Percentiles rank a stretch among this genome's conserved stretches.
phyloP scores from a whole-genome alignment of 1,140 invertebrate species.

The Antheraea pernyi region DNA sequence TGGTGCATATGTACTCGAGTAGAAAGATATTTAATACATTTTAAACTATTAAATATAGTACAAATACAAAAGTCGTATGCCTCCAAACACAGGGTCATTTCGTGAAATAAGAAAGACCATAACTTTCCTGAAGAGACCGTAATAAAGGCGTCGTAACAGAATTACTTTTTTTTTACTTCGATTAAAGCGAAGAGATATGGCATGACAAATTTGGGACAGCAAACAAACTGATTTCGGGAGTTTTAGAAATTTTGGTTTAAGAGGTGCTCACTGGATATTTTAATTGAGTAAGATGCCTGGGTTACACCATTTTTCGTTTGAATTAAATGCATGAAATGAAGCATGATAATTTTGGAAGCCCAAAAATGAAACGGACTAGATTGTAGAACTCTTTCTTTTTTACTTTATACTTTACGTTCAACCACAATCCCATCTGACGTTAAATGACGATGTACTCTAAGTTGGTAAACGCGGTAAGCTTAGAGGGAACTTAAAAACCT shows the following conservation, averaged over 20 bases:
- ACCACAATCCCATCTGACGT: too few species aligned
- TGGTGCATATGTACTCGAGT: too few species aligned
- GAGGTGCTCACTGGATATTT: neutral
- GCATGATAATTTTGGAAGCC: neutral
- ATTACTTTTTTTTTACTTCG: conserved; percentile 31
- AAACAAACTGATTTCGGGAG: neutral
- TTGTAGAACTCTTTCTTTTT: too few species aligned
- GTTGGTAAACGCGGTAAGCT: too few species aligned
- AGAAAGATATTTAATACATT: neutral
- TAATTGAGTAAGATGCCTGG: neutral
- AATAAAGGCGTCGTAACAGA: conserved; percentile 36
- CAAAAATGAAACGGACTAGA: neutral
- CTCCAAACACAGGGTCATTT: conserved; percentile 29
- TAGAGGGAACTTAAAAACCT: too few species aligned
- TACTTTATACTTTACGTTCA: too few species aligned
- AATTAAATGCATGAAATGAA: neutral
- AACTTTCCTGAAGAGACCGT: conserved; percentile 30
- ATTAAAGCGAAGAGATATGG: neutral
- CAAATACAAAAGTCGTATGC: conserved; percentile 14
- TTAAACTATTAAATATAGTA: neutral
- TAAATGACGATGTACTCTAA: too few species aligned
- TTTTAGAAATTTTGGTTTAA: neutral
- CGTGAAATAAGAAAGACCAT: conserved; percentile 29
- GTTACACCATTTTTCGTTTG: neutral
- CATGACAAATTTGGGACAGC: neutral